Evolutionary conservation across 2,797 vertebrate species (phyloP).

Genomic region (Schizothorax lantsangensis): DNA sequence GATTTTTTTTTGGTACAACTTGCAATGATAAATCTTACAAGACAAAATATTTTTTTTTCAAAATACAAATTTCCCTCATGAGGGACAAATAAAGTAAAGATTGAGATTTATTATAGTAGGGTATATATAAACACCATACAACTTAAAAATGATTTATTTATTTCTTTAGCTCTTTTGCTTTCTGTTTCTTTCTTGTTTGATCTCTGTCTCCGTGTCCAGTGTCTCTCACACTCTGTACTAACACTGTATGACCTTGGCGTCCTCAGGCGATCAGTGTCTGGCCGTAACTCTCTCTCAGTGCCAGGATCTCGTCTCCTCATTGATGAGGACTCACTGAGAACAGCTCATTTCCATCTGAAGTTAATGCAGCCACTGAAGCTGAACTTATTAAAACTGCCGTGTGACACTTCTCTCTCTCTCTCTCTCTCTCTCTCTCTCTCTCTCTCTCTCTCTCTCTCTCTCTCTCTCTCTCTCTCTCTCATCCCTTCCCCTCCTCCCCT

Average conservation of each 20-base stretch:
- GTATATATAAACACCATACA: no score
- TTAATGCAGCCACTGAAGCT: slow-evolving; percentile 64
- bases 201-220: background rate
- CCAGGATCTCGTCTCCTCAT: slow-evolving; percentile 61
- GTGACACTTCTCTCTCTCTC: slow-evolving; percentile 51
- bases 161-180: background rate
- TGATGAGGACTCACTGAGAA: slow-evolving; percentile 59
- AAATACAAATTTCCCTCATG: no score
- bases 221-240: background rate
- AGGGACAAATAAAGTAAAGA: no score
- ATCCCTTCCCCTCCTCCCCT: slow-evolving; percentile 3
- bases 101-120: background rate
- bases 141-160: no score
- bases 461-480: slow-evolving; percentile 43
- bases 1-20: no score
- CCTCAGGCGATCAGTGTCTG: slow-evolving; percentile 62
- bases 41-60: no score
- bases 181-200: background rate
- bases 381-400: slow-evolving; percentile 66
- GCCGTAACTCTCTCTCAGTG: slow-evolving; percentile 52
- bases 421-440: slow-evolving; percentile 33
- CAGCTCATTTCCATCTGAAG: slow-evolving; percentile 64
- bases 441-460: slow-evolving; percentile 45
- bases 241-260: slow-evolving; percentile 19
- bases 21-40: no score